phyloP scores from a whole-genome alignment of 2,888 invertebrate genomes.

The Eremobia ochroleuca region DNA sequence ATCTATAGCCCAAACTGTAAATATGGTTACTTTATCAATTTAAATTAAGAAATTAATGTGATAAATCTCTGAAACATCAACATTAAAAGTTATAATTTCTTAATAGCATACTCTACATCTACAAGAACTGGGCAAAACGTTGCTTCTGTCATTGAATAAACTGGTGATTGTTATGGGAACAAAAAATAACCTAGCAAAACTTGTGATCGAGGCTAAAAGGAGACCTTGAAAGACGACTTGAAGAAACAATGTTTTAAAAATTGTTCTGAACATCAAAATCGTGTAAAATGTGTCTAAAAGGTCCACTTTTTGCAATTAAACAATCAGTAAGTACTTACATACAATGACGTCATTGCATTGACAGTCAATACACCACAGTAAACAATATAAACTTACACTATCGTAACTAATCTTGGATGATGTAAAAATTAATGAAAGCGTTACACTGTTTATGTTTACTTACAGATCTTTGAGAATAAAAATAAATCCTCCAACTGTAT shows the following conservation, averaged over 20 bases:
- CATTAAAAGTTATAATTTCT: not conserved
- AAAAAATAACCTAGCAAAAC: slow-evolving; percentile 80
- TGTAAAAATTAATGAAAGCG: slow-evolving; percentile 21
- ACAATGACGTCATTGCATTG: slow-evolving; percentile 89
- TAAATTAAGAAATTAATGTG: not conserved
- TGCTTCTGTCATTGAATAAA: slow-evolving; percentile 41
- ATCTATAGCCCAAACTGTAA: not conserved
- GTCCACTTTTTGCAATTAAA: slow-evolving; percentile 52
- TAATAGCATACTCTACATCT: not conserved
- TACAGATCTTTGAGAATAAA: slow-evolving; percentile 72
- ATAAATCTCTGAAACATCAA: not conserved
- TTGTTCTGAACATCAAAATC: slow-evolving; percentile 8
- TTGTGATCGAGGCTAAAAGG: slow-evolving; percentile 77
- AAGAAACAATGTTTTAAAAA: slow-evolving; percentile 34
- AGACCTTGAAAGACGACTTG: slow-evolving; percentile 73
- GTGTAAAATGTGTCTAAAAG: not conserved
- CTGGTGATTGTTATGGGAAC: slow-evolving; percentile 71
- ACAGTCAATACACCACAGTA: slow-evolving; percentile 89
- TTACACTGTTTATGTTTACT: slow-evolving; percentile 69
- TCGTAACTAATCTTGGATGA: slow-evolving; percentile 13
- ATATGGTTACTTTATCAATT: not conserved
- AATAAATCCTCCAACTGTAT: slow-evolving; percentile 75
- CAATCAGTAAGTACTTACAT: slow-evolving; percentile 70
- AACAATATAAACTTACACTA: slow-evolving; percentile 76
- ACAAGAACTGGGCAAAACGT: slow-evolving; percentile 29